These are phyloP conservation scores for Stegophylla sp. DNA, from an alignment of 2,888 invertebrate genomes.

Conservation along the genomic window DNA sequence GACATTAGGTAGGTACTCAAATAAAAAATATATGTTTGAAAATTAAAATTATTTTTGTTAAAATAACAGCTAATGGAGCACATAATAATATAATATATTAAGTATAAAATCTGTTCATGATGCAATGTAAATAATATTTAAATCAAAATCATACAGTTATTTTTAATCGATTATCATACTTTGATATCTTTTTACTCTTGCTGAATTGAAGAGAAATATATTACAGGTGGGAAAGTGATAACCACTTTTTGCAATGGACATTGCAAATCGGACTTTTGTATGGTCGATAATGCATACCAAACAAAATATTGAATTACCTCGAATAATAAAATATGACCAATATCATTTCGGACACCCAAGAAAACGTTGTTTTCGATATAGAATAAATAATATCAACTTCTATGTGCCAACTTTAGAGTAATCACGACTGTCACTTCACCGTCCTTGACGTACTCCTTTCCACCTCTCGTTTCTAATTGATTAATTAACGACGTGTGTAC, in stretches of 20 bases:
- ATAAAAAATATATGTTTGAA: neutral
- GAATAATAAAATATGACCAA: neutral
- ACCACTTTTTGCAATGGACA: no score
- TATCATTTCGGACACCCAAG: neutral
- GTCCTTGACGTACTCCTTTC: slow-evolving; percentile 40
- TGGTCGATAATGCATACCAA: neutral
- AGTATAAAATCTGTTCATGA: no score
- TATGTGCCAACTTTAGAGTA: neutral
- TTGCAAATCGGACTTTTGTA: no score
- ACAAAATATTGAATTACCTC: neutral
- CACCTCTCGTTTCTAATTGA: slow-evolving; percentile 36
- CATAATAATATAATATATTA: no score
- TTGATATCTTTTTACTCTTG: no score
- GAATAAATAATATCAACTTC: neutral
- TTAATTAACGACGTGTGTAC: slow-evolving; percentile 25
- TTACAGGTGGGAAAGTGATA: no score
- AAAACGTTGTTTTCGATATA: neutral
- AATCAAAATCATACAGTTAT: neutral
- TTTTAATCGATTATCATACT: no score
- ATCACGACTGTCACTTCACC: neutral
- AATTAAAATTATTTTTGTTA: neutral
- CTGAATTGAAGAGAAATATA: no score
- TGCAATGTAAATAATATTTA: neutral
- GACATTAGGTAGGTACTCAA: neutral
- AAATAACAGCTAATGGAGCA: neutral